Conservation (phyloP, 1,140 invertebrate species). For the Dinothrombium tinctorium region DNA sequence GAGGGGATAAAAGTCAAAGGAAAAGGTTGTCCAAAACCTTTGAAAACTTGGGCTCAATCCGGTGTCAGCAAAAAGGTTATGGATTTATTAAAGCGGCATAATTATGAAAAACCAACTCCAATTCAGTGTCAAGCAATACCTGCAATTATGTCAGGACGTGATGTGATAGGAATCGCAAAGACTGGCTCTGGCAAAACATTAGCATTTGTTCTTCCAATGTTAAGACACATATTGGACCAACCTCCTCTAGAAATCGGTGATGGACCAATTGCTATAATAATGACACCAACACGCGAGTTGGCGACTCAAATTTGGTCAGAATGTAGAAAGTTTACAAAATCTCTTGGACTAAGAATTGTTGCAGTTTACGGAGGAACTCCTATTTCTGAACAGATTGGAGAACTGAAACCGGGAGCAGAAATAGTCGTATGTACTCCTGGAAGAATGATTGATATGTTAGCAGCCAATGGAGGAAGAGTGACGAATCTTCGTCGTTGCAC, state of each 20-base stretch:
- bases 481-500: slow-evolving; percentile 87
- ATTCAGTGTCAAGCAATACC: slow-evolving; percentile 97
- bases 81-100: slow-evolving; percentile 65
- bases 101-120: slow-evolving; percentile 91
- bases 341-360: slow-evolving; percentile 56
- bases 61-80: slow-evolving; percentile 90
- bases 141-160: slow-evolving; percentile 85
- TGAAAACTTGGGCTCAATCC: slow-evolving; percentile 93
- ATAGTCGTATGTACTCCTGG: slow-evolving; percentile 98
- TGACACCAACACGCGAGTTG: slow-evolving; percentile 92
- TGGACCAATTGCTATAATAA: slow-evolving; percentile 84
- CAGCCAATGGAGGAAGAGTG: slow-evolving; percentile 87
- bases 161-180: slow-evolving; percentile 97
- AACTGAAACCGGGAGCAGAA: slow-evolving; percentile 88
- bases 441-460: slow-evolving; percentile 98
- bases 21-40: slow-evolving; percentile 74
- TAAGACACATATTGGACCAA: slow-evolving; percentile 90
- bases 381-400: slow-evolving; percentile 79
- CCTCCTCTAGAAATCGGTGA: slow-evolving; percentile 74
- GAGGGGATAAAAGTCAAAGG: slow-evolving; percentile 38
- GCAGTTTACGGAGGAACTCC: slow-evolving; percentile 98
- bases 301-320: slow-evolving; percentile 98
- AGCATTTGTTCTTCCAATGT: slow-evolving; percentile 94
- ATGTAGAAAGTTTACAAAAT: slow-evolving; percentile 82
- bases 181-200: slow-evolving; percentile 92